A percentile compares a stretch with the other conserved stretches of the same genome.
Conservation (phyloP, 2,888 invertebrate genomes). For the Papilio elwesi region DNA sequence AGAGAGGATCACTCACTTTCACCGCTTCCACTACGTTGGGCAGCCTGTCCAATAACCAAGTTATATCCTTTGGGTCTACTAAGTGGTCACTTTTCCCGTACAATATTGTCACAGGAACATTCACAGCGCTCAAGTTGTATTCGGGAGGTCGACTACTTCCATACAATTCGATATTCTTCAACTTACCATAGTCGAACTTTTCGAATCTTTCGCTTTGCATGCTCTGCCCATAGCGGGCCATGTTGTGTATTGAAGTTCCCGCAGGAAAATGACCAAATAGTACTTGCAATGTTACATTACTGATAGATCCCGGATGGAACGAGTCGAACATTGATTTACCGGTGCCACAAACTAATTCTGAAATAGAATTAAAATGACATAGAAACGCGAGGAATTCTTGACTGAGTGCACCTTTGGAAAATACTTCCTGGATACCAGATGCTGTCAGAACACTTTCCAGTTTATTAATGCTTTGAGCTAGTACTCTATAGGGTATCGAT, state of each 20-base stretch:
- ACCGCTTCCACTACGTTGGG: constrained; percentile 51
- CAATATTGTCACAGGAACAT: constrained; percentile 50
- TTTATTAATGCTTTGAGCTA: constrained; percentile 78
- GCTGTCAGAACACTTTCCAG: constrained; percentile 45
- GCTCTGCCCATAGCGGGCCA: constrained; percentile 56
- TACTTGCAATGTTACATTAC: constrained; percentile 42
- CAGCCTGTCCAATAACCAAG: constrained; percentile 45
- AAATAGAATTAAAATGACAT: constrained; percentile 56
- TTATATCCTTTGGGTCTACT: constrained; percentile 53
- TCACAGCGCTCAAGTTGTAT: constrained; percentile 58
- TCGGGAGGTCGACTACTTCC: constrained; percentile 50
- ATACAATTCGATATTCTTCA: constrained; percentile 52
- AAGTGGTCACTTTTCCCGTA: constrained; percentile 55
- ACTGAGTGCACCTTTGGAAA: constrained; percentile 39
- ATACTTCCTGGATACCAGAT: constrained; percentile 38
- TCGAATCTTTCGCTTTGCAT: constrained; percentile 50
- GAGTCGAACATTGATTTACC: constrained; percentile 39
- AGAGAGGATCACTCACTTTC: constrained; percentile 43
- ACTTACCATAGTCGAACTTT: constrained; percentile 53
- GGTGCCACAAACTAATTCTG: constrained; percentile 44
- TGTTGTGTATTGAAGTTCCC: constrained; percentile 56
- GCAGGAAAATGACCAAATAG: constrained; percentile 53
- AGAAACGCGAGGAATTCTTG: constrained; percentile 52
- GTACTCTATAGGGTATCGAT: constrained; percentile 75
- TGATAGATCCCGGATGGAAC: constrained; percentile 49